phyloP scores from a whole-genome alignment of 2,888 invertebrate species.

The Neoascia interrupta region DNA sequence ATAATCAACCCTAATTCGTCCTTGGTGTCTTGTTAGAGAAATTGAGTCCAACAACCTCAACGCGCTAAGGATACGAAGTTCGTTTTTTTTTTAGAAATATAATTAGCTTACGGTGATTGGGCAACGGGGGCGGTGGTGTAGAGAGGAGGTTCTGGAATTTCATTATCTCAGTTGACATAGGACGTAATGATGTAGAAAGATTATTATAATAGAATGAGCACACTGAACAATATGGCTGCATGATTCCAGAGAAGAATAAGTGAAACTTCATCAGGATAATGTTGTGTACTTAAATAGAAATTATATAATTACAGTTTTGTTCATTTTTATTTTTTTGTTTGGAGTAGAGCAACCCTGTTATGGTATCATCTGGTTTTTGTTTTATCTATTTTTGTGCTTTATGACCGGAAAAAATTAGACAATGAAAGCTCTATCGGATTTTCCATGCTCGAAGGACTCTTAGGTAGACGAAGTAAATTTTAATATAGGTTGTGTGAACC shows the following conservation, averaged over 20 bases:
- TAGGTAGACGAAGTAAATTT: too few species aligned
- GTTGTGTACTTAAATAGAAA: constrained; percentile 13
- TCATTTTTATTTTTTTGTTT: too few species aligned
- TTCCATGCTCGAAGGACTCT: too few species aligned
- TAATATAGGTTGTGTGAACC: too few species aligned
- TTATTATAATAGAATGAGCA: constrained; percentile 4
- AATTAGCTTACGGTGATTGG: constrained; percentile 42
- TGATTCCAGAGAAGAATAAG: constrained; percentile 23
- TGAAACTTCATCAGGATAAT: constrained; percentile 31
- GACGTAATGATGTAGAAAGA: constrained; percentile 54
- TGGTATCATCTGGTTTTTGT: too few species aligned
- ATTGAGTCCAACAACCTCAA: neutral
- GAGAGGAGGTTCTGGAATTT: constrained; percentile 38
- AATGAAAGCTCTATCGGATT: too few species aligned
- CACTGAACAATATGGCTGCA: neutral
- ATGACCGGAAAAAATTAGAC: too few species aligned
- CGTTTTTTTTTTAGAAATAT: constrained; percentile 26
- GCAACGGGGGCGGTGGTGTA: neutral
- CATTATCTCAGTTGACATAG: constrained; percentile 60
- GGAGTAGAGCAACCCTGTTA: too few species aligned
- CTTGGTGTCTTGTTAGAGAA: neutral
- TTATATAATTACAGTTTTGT: constrained; percentile 3
- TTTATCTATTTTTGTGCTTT: too few species aligned
- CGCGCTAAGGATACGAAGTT: neutral
- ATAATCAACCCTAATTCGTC: neutral